These are phyloP conservation scores for Corythornis cristatus DNA, from an alignment of 2,113 vertebrate genomes.

Conservation along the genomic window DNA sequence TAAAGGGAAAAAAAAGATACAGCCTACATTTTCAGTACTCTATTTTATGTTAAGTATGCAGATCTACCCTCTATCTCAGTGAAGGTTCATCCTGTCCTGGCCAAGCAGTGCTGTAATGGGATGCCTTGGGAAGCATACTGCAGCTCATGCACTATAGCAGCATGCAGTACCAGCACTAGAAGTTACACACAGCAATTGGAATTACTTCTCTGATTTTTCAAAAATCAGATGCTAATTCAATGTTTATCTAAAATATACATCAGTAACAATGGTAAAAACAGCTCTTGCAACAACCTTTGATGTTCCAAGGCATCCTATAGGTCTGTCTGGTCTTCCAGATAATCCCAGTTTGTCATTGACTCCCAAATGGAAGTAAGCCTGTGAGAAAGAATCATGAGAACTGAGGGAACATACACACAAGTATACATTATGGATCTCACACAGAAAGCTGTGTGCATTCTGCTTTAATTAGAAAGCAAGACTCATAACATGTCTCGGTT, in stretches of 20 bases:
- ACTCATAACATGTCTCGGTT: not conserved
- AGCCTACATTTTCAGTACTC: not conserved
- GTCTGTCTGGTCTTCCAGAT: conserved; percentile 92
- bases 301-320: conserved; percentile 95
- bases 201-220: not conserved
- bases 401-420: not conserved
- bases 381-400: conserved; percentile 41
- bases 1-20: not conserved
- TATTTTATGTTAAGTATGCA: not conserved
- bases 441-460: not conserved
- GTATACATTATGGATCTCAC: not conserved
- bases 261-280: not conserved
- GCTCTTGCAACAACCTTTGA: conserved; percentile 85
- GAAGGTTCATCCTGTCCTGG: not conserved
- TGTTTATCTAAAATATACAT: not conserved
- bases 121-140: not conserved
- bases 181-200: not conserved
- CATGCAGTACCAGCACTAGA: not conserved
- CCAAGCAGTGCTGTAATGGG: not conserved
- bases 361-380: conserved; percentile 95
- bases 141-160: not conserved
- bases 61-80: not conserved
- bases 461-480: not conserved
- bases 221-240: not conserved
- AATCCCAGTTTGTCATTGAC: conserved; percentile 94